Evolutionary conservation across 2,888 invertebrate species (phyloP).

Genomic region (Melikaiella ostensackeni): DNA sequence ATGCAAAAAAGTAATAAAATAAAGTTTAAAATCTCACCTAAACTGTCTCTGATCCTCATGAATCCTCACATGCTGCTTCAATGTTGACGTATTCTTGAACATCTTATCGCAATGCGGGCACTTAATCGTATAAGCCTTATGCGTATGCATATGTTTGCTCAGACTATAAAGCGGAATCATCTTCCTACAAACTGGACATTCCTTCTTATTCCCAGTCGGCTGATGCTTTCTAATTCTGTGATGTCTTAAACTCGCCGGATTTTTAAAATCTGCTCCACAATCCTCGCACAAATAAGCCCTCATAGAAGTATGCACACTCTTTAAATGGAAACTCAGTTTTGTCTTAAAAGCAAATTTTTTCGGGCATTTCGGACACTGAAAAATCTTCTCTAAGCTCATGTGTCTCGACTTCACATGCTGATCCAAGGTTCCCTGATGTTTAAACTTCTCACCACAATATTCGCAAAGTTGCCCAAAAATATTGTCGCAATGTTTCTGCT

Average conservation of each 20-base stretch:
- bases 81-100: conserved; percentile 75
- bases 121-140: conserved; percentile 73
- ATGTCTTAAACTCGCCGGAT: conserved; percentile 74
- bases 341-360: conserved; percentile 75
- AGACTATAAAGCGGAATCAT: conserved; percentile 74
- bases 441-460: conserved; percentile 74
- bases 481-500: conserved; percentile 73
- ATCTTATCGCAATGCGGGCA: conserved; percentile 75
- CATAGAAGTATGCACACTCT: conserved; percentile 72
- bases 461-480: conserved; percentile 73
- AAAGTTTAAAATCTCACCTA: conserved; percentile 47
- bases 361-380: conserved; percentile 73
- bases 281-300: conserved; percentile 74
- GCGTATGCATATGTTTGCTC: conserved; percentile 76
- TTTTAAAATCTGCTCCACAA: conserved; percentile 75
- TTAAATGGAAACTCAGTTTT: conserved; percentile 73
- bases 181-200: conserved; percentile 72
- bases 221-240: conserved; percentile 75
- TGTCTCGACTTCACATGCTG: conserved; percentile 74
- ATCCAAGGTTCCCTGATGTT: conserved; percentile 74
- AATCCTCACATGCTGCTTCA: conserved; percentile 74
- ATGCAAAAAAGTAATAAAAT: too few species aligned
- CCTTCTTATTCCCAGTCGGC: conserved; percentile 70
- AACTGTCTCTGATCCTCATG: conserved; percentile 75
- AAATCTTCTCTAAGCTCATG: conserved; percentile 74